These are phyloP conservation scores for Crocuta crocuta DNA, from an alignment of 2,113 vertebrate genomes.

Conservation along the genomic window DNA sequence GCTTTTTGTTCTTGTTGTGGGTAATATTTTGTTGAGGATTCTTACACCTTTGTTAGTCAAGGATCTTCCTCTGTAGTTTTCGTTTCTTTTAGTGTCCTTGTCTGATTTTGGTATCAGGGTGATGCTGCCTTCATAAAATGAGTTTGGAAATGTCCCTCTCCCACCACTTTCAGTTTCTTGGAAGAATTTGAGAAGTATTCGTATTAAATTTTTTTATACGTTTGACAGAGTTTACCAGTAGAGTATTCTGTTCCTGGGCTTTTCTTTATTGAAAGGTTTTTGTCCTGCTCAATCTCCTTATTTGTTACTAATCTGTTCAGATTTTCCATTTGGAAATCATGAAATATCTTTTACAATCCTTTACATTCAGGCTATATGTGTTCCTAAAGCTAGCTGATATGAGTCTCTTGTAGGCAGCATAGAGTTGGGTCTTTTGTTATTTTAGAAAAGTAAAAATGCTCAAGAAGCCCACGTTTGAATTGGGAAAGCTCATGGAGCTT, in stretches of 20 bases:
- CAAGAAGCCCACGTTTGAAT: too few species aligned
- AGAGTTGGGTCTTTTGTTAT: background rate
- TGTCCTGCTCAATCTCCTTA: background rate
- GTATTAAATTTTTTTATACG: background rate
- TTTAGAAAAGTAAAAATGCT: background rate
- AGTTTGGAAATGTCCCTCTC: background rate
- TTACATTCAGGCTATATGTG: background rate
- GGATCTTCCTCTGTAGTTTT: background rate
- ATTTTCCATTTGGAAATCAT: background rate
- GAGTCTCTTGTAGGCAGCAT: background rate
- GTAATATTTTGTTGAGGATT: background rate
- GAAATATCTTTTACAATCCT: background rate
- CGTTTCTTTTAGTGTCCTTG: background rate
- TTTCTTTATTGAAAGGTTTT: background rate
- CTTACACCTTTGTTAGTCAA: background rate
- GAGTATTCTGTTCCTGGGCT: background rate
- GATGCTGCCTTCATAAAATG: background rate
- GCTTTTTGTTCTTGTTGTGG: background rate
- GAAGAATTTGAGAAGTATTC: background rate
- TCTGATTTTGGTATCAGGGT: background rate
- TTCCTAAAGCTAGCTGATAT: background rate
- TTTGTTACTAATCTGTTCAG: background rate
- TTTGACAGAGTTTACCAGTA: background rate
- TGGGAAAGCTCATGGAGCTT: too few species aligned
- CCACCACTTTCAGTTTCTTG: background rate